Percentiles rank a stretch among this genome's conserved stretches.
phyloP scores from a whole-genome alignment of 2,113 vertebrate genomes.

The Corydoras maculifer region DNA sequence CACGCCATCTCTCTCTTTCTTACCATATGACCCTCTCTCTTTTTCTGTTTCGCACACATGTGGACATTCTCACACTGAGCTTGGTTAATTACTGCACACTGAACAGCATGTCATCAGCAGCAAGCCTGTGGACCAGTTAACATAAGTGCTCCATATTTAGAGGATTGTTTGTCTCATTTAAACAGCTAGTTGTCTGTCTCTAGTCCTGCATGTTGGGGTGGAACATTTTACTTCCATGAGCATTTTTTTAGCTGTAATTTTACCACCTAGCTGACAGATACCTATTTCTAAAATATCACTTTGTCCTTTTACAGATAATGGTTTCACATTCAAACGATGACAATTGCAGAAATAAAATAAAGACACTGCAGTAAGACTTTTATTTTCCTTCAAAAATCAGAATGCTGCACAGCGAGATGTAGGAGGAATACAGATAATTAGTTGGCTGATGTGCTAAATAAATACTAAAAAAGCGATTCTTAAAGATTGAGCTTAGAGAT shows the following conservation, averaged over 20 bases:
- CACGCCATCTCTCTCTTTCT: not conserved
- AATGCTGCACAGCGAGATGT: not conserved
- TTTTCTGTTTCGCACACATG: not conserved
- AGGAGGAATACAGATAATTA: constrained; percentile 4
- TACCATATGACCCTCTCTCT: not conserved
- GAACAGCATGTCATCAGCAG: constrained; percentile 16
- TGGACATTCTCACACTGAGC: not conserved
- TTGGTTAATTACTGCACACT: constrained; percentile 27
- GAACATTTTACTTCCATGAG: constrained; percentile 3
- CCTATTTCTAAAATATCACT: not conserved
- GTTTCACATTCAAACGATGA: not conserved
- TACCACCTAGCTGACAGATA: not conserved
- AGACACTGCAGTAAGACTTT: not conserved
- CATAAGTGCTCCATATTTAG: constrained; percentile 4
- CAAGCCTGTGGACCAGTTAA: not conserved
- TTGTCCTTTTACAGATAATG: not conserved
- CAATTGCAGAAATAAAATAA: constrained; percentile 1
- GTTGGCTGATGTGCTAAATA: constrained; percentile 2
- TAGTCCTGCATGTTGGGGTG: constrained; percentile 20
- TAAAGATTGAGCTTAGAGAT: not conserved
- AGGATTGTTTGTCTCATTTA: constrained; percentile 12
- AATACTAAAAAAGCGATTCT: not conserved
- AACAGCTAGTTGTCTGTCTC: constrained; percentile 15
- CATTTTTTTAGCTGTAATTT: not conserved
- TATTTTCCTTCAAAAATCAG: not conserved